A percentile compares a stretch with the other conserved stretches of the same genome.
These are phyloP conservation scores for Maccullochella peelii DNA, from an alignment of 2,113 vertebrate species.

Conservation along the genomic window DNA sequence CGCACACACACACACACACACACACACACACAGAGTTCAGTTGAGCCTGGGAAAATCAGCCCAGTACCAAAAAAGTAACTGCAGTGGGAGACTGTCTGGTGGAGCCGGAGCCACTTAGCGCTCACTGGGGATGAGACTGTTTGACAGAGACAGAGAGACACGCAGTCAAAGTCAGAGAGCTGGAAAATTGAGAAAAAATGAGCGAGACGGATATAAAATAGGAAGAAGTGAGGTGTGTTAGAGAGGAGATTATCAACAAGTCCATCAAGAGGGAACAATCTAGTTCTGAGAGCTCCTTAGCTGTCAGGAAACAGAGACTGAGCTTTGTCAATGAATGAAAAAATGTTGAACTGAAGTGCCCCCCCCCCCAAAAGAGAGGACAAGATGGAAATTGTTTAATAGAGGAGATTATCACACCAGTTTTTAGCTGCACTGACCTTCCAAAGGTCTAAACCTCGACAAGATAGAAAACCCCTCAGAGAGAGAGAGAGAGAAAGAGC, in stretches of 20 bases:
- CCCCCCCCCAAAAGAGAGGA: background rate
- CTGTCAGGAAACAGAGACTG: conserved; percentile 26
- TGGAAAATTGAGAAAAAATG: conserved; percentile 51
- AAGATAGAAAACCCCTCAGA: conserved; percentile 5
- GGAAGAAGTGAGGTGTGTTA: conserved; percentile 54
- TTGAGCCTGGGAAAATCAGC: conserved; percentile 79
- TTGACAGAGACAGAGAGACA: conserved; percentile 54
- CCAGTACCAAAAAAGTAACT: conserved; percentile 77
- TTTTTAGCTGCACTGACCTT: background rate
- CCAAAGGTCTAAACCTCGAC: conserved; percentile 13
- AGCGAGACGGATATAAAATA: conserved; percentile 33
- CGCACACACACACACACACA: conserved; percentile 3
- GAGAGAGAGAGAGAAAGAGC: background rate
- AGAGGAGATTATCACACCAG: background rate
- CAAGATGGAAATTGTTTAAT: conserved; percentile 6
- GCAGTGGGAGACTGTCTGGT: conserved; percentile 61
- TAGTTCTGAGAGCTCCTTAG: background rate
- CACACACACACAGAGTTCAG: conserved; percentile 49
- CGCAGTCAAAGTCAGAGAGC: conserved; percentile 42
- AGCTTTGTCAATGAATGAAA: conserved; percentile 31
- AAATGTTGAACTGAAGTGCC: conserved; percentile 2
- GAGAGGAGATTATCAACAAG: conserved; percentile 39
- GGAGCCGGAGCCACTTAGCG: conserved; percentile 68
- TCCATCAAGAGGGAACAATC: conserved; percentile 30
- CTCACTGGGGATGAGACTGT: conserved; percentile 65